phyloP scores from a whole-genome alignment of 1,140 invertebrate species.

The Pseudobourletiella spinata region DNA sequence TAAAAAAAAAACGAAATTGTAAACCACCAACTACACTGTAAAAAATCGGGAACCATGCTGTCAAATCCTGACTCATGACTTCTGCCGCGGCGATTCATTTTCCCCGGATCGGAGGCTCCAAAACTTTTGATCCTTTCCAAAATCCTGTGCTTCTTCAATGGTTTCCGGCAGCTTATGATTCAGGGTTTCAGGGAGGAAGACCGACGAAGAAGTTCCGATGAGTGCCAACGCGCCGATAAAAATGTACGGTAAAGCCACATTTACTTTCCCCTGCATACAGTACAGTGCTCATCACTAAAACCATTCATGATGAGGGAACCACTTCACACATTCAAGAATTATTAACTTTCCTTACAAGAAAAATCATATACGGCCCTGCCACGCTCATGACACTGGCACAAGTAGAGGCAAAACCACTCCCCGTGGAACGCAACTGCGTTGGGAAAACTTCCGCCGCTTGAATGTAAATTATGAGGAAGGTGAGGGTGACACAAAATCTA shows the following conservation, averaged over 20 bases:
- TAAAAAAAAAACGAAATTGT: too few species aligned
- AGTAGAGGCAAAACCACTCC: slow-evolving; percentile 52
- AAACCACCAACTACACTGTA: too few species aligned
- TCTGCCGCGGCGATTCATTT: too few species aligned
- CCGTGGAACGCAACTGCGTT: slow-evolving; percentile 55
- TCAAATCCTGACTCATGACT: too few species aligned
- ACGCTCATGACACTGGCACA: slow-evolving; percentile 46
- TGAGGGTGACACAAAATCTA: slow-evolving; percentile 37
- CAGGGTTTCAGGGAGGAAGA: slow-evolving; percentile 41
- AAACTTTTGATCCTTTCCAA: slow-evolving; percentile 40
- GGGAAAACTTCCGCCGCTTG: slow-evolving; percentile 59
- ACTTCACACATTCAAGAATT: neutral
- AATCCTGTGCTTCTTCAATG: slow-evolving; percentile 39
- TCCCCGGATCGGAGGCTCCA: slow-evolving; percentile 33
- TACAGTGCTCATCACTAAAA: neutral
- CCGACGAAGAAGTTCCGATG: slow-evolving; percentile 36
- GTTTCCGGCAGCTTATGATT: slow-evolving; percentile 37
- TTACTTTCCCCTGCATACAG: slow-evolving; percentile 5
- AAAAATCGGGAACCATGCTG: too few species aligned
- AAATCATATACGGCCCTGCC: slow-evolving; percentile 45
- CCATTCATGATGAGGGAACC: neutral
- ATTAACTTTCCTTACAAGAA: slow-evolving; percentile 41
- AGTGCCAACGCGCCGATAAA: slow-evolving; percentile 36
- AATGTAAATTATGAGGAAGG: slow-evolving; percentile 42
- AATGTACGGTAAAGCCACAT: slow-evolving; percentile 35